Evolutionary conservation across 2,113 vertebrate genomes (phyloP), one percentile per base, ranked within the genome.

Genomic region (Callipepla californica): DNA sequence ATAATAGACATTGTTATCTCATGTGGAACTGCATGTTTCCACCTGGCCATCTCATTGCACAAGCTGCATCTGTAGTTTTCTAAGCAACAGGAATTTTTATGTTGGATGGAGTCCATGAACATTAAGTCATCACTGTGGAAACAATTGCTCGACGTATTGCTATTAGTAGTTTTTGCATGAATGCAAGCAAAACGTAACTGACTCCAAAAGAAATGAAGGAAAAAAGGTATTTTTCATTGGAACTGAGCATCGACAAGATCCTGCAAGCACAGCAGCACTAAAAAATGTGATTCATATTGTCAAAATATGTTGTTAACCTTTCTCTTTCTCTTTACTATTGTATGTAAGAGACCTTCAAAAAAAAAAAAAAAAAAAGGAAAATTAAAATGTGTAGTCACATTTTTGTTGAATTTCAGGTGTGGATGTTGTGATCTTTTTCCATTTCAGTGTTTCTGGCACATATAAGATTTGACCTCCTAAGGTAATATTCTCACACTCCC

Each of bases 101-200:
- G 42, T 65, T 85, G 78, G 34, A 80, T 76, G 69, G 67, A 61
- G 65, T 87, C 72, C 67, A 44, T 38, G 20, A 80, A 34, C 44
- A 42, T 8, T 80, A 87, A 94, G 63, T 85, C 59, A 75, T 77
- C 79, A 48, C 3, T 92, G 57, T 89, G 38, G 22, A 55, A 91
- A 65, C 81, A 89, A 63, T 89, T 82, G 74, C 12, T 83, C 61
- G 70, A 80, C 87, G 94, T 85, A 85, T 75, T 89, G 55, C 87
- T 91, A 89, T 91, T 87, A 93, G 75, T 36, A 85, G 38, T 89
- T 95, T 87, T 91, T 96, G 76, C 47, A 75, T 66, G 36, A 94
- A 85, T 82, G 59, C 70, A 69, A 87, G 62, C 50, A 93, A 92
- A 87, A 58, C 28, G 20, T 76, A 89, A 89, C 47, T 58, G 63